Conservation (phyloP, 2,888 invertebrate genomes). For the Escarpia spicata region DNA sequence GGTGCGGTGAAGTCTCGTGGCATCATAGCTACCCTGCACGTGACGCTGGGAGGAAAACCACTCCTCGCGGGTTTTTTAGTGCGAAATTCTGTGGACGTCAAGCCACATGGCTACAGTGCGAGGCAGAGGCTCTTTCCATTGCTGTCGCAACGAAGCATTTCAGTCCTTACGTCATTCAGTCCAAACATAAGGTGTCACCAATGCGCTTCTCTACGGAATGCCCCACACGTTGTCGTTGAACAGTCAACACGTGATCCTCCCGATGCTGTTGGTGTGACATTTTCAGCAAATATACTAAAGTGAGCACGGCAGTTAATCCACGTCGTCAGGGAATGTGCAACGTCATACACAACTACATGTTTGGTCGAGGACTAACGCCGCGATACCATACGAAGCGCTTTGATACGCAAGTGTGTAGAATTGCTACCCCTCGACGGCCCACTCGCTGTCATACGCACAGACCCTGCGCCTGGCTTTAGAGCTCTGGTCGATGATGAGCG, state of each 20-base stretch:
- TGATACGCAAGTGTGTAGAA: slow-evolving; percentile 22
- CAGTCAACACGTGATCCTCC: not conserved
- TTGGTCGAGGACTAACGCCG: slow-evolving; percentile 29
- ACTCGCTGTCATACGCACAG: slow-evolving; percentile 36
- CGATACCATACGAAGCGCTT: slow-evolving; percentile 23
- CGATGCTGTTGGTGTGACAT: slow-evolving; percentile 8
- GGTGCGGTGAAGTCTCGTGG: too few species aligned
- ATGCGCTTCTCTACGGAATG: not conserved
- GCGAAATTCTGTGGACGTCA: too few species aligned
- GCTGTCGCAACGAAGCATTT: too few species aligned
- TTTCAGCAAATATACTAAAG: slow-evolving; percentile 36
- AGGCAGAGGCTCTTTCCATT: too few species aligned
- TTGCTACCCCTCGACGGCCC: not conserved
- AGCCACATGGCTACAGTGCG: too few species aligned
- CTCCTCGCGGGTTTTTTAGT: too few species aligned
- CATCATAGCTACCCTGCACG: too few species aligned
- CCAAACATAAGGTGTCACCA: not conserved
- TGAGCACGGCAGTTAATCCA: slow-evolving; percentile 41
- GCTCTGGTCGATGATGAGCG: slow-evolving; percentile 36
- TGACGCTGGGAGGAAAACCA: too few species aligned
- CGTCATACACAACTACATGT: slow-evolving; percentile 33
- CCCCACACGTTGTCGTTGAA: not conserved
- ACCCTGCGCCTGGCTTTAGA: slow-evolving; percentile 42
- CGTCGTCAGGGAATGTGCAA: slow-evolving; percentile 33
- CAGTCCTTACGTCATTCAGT: too few species aligned